Base-by-base conservation (phyloP, 2,797 vertebrate genomes). In the Rhinichthys osculus region DNA sequence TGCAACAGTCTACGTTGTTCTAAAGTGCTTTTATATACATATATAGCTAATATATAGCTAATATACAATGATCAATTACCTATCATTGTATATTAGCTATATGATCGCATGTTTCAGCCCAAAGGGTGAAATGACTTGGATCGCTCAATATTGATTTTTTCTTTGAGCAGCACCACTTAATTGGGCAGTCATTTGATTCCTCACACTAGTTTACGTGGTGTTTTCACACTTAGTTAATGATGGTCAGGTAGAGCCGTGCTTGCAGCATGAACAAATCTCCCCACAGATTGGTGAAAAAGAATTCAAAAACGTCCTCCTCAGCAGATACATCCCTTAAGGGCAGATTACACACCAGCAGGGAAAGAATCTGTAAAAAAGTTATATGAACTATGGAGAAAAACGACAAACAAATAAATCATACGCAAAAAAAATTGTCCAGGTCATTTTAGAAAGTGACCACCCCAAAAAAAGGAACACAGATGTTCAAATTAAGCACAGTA, bases 341-440 rank as follows among this genome's bases (percentile, higher is more conserved):
- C 16, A 33, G 6, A 73, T 72, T 79, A 78, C 27, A 72, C 81
- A 79, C 40, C 1, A 67, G 44, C 0, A 7, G 62, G 23, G 11
- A 54, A 57, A 76, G 3, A 23, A 50, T 50, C 70, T 73, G 27
- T 42, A 62, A 35, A 67, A 72, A 64, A 70, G 72, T 64, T 6
- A 50, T 64, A 85, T 72, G 67, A 85, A 67, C 67, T 79, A 72
- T 59, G 14, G 67, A 80, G 23, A 64, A 69, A 85, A 64, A 44
- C 1, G 44, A 66, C 69, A 81, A 81, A 85, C 16, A 57, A 76
- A 88, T 91, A 85, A 91, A 88, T 93, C 90, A 91, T 87, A 83
- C 71, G 42, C 50, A 88, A 91, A 92, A 54, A 87, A 30, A 85
- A 87, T 50, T 52, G 78, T 54, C 57, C 85, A 77, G 88, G 89